Evolutionary conservation across 2,888 invertebrate genomes (phyloP).

Genomic region (Dascillus cervinus): DNA sequence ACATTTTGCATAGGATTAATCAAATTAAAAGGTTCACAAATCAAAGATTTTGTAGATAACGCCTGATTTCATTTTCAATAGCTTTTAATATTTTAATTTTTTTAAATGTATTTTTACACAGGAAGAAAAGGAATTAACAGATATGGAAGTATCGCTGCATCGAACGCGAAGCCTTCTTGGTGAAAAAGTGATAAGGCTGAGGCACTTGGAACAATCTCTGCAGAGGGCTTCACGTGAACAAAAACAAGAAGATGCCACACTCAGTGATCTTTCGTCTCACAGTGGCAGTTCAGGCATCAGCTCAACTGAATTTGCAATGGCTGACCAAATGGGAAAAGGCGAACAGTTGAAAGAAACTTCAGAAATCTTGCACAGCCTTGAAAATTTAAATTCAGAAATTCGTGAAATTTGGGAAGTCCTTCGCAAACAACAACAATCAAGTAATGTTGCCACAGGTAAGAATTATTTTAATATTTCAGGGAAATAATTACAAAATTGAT

Average conservation of each 20-base stretch:
- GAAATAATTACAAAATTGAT: neutral
- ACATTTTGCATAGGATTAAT: too few species aligned
- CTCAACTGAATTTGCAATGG: conserved; percentile 58
- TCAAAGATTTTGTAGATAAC: too few species aligned
- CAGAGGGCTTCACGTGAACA: conserved; percentile 45
- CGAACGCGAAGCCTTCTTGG: conserved; percentile 71
- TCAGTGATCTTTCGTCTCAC: conserved; percentile 60
- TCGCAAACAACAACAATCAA: conserved; percentile 49
- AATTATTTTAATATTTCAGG: neutral
- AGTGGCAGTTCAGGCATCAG: conserved; percentile 56
- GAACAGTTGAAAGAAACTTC: conserved; percentile 57
- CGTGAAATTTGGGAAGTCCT: conserved; percentile 62
- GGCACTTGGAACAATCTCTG: conserved; percentile 72
- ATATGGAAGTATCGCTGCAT: conserved; percentile 76
- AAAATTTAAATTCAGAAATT: conserved; percentile 63
- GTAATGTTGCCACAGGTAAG: conserved; percentile 43
- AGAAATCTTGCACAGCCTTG: conserved; percentile 61
- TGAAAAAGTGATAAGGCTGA: conserved; percentile 72
- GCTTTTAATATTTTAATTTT: too few species aligned
- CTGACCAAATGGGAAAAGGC: conserved; percentile 33
- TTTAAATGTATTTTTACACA: too few species aligned
- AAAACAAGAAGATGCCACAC: conserved; percentile 50
- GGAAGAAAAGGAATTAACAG: conserved; percentile 76
- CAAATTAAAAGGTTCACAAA: too few species aligned
- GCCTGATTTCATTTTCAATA: too few species aligned